These are phyloP conservation scores for Melanchra persicariae DNA, from an alignment of 2,888 invertebrate species.

Conservation along the genomic window DNA sequence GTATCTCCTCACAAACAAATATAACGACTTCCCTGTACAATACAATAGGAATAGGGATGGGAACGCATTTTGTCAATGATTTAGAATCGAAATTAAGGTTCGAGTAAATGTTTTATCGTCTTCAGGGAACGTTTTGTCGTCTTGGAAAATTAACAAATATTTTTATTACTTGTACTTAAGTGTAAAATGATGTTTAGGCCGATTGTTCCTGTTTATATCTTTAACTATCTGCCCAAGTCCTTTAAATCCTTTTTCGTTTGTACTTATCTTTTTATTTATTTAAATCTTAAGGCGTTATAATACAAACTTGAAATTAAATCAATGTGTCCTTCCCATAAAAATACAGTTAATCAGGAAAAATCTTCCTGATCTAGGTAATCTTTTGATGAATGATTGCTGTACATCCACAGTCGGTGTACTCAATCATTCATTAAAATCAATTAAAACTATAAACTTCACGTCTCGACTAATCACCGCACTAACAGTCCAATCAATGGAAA, in stretches of 20 bases:
- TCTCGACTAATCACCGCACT: slow-evolving; percentile 43
- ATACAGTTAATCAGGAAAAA: background rate
- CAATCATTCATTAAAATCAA: slow-evolving; percentile 40
- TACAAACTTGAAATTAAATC: background rate
- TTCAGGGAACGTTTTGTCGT: background rate
- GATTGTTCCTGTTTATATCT: background rate
- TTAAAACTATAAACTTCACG: slow-evolving; percentile 32
- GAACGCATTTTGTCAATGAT: slow-evolving; percentile 21
- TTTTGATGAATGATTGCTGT: too few relatives aligned
- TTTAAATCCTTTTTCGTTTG: background rate
- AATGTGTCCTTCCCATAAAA: background rate
- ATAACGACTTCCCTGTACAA: slow-evolving; percentile 61
- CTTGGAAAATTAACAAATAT: background rate
- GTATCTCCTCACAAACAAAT: slow-evolving; percentile 39
- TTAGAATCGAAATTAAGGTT: slow-evolving; percentile 12
- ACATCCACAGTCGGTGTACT: background rate
- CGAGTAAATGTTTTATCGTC: slow-evolving; percentile 11
- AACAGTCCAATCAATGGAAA: slow-evolving; percentile 57
- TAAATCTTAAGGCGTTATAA: background rate
- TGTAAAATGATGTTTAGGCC: background rate
- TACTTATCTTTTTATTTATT: background rate
- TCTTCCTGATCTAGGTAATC: too few relatives aligned
- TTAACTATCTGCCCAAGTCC: background rate
- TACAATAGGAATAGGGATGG: slow-evolving; percentile 57
- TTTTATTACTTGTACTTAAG: background rate